Conservation (phyloP, 1,140 invertebrate species). For the Drosophila nannoptera region DNA sequence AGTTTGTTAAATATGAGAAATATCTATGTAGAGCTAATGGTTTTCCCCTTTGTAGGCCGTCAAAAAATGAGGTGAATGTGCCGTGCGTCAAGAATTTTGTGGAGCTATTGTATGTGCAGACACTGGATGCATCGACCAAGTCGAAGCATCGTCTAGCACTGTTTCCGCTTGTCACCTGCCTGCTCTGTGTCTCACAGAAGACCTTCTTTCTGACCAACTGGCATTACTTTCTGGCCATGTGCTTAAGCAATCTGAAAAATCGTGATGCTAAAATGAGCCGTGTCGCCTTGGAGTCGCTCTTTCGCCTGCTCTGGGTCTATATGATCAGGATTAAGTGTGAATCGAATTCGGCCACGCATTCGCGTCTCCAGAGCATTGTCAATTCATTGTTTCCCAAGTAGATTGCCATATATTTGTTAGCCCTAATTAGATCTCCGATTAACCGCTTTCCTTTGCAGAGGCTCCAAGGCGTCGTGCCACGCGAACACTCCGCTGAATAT, state of each 20-base stretch:
- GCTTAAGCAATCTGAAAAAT: conserved; percentile 98
- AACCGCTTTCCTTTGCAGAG: conserved; percentile 80
- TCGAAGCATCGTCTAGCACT: conserved; percentile 97
- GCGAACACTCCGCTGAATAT: conserved; percentile 99
- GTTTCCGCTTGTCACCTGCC: conserved; percentile 97
- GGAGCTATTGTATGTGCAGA: conserved; percentile 97
- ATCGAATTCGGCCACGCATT: conserved; percentile 98
- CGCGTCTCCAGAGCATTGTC: conserved; percentile 96
- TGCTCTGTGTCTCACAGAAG: conserved; percentile 98
- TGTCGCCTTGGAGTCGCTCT: conserved; percentile 95
- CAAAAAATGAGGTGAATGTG: conserved; percentile 99
- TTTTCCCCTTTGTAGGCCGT: conserved; percentile 85
- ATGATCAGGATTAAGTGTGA: conserved; percentile 99
- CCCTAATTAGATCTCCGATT: not conserved
- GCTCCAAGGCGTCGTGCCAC: conserved; percentile 97
- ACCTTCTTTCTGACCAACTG: conserved; percentile 98
- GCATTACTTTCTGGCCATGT: conserved; percentile 99
- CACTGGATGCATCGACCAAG: conserved; percentile 97
- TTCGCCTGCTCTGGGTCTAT: conserved; percentile 96
- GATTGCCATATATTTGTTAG: conserved; percentile 12
- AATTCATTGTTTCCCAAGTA: conserved; percentile 96
- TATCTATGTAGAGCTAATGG: not conserved
- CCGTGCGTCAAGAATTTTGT: conserved; percentile 99
- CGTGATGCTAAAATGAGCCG: conserved; percentile 98
- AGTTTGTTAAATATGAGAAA: conserved; percentile 63